Evolutionary conservation across 2,888 invertebrate species (phyloP), one percentile per base, ranked within the genome.

Genomic region (Athalia rosae): DNA sequence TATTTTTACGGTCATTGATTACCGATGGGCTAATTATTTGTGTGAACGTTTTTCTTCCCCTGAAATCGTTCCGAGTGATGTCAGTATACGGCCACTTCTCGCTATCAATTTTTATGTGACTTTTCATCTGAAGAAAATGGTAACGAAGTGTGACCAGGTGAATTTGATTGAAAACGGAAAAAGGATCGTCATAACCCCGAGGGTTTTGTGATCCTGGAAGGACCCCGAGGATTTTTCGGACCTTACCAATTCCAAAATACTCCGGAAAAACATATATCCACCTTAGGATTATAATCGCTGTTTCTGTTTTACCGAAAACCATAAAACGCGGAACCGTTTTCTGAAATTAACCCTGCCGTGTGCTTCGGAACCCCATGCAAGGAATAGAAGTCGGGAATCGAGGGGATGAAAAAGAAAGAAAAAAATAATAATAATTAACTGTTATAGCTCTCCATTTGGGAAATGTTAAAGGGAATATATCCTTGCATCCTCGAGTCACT

Each of bases 291-390:
- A 82, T 81, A 82, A 81, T 80, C 83, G 82, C 79, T 80, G 80
- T 81, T 84, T 81, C 80, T 80, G 79, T 81, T 81, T 69, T 76
- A 82, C 82, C 80, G 81, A 81, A 81, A 79, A 71, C 77, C 77
- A 77, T 77, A 77, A 77, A 77, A 77, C 83, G 28, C 28, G 28
- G 77, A 45, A 80, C 83, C 79, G 79, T 83, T 84, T 28, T 28
- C 85, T 78, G 66, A 84, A 81, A 83, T 85, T 84, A 84, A 84
- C 83, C 82, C 80, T 78, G 78, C 28, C 28, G 28, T 28, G 28
- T 73, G 71, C 45, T 71, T 58, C 41, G 76, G 77, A 67, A 77
- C 69, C 76, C 58, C 71, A 53, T 59, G 77, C 59, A 53, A 50
- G 45, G 41, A 15, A 9, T 5, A 28, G 6, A 5, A 6, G 13